Conservation (phyloP, 2,888 invertebrate genomes). For the Tromatobia lineatoria region DNA sequence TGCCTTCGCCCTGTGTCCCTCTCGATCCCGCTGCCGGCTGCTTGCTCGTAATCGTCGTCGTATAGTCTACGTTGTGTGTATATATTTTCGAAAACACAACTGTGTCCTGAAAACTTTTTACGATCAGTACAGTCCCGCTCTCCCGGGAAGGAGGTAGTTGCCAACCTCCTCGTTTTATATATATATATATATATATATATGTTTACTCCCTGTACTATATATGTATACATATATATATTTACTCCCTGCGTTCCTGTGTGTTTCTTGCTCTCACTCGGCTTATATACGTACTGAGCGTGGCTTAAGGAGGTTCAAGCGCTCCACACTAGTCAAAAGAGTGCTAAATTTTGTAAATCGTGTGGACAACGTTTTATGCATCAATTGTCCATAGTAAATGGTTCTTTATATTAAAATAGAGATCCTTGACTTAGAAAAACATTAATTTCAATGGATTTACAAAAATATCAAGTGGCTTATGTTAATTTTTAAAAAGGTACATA, state of each 20-base stretch:
- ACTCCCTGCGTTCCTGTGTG: conserved; percentile 3
- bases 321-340: no score
- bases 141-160: conserved; percentile 71
- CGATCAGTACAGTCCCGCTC: conserved; percentile 75
- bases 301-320: no score
- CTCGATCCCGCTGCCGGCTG: conserved; percentile 44
- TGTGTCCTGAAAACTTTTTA: conserved; percentile 74
- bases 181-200: background rate
- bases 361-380: no score
- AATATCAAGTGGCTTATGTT: no score
- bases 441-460: no score
- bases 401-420: no score
- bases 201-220: background rate
- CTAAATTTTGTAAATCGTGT: no score
- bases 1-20: background rate
- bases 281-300: background rate
- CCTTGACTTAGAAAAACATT: no score
- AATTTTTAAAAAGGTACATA: no score
- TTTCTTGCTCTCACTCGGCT: background rate
- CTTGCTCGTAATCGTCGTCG: conserved; percentile 19
- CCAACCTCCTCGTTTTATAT: conserved; percentile 7
- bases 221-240: background rate
- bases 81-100: conserved; percentile 74
- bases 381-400: no score
- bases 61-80: conserved; percentile 33